Evolutionary conservation across 2,113 vertebrate species (phyloP).

Genomic region (Plectropomus leopardus): DNA sequence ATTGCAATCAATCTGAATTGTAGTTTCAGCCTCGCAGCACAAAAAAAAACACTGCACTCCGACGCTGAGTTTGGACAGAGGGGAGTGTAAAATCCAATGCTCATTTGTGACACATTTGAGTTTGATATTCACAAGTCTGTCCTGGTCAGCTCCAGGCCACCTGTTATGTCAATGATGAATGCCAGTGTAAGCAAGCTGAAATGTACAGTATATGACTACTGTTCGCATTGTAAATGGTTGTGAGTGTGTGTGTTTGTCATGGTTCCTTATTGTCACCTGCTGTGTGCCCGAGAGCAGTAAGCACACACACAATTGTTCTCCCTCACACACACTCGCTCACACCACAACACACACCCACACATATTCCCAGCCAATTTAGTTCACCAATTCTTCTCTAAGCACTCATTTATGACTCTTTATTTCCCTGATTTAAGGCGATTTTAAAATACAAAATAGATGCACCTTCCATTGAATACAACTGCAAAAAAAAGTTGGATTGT

Average conservation of each 20-base stretch:
- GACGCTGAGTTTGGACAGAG: constrained; percentile 55
- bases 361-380: constrained; percentile 54
- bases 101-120: constrained; percentile 80
- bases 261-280: constrained; percentile 75
- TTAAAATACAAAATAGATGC: constrained; percentile 3
- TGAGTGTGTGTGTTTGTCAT: constrained; percentile 76
- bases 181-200: constrained; percentile 71
- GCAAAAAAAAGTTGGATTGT: constrained; percentile 14
- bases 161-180: constrained; percentile 77
- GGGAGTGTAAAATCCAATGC: constrained; percentile 67
- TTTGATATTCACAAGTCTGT: constrained; percentile 79
- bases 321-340: constrained; percentile 16
- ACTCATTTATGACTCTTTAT: constrained; percentile 24
- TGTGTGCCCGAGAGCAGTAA: constrained; percentile 55
- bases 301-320: constrained; percentile 51
- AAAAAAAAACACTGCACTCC: constrained; percentile 21
- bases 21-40: constrained; percentile 51
- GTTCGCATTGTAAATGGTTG: constrained; percentile 71
- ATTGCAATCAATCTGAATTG: constrained; percentile 70
- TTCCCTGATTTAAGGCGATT: neutral
- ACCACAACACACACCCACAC: constrained; percentile 54
- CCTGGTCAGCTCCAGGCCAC: constrained; percentile 82
- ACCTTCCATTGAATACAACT: neutral
- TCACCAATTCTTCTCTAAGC: constrained; percentile 38
- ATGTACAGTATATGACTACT: constrained; percentile 67